These are phyloP conservation scores for Cosmia pyralina DNA, from an alignment of 2,888 invertebrate genomes.

Conservation along the genomic window DNA sequence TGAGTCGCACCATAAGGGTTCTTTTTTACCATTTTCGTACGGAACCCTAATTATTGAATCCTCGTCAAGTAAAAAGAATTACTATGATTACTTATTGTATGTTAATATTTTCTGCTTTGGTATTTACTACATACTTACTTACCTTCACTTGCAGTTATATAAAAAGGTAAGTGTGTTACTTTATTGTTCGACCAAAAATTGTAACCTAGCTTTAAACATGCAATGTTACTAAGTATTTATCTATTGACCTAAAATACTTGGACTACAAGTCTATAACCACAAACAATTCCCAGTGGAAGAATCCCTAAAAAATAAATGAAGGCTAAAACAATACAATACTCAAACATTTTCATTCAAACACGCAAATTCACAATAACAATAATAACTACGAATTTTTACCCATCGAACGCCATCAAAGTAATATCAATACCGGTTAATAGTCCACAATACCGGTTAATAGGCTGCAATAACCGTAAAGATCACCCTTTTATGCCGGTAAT, in stretches of 20 bases:
- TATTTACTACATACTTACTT: not conserved
- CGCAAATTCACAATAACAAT: conserved; percentile 58
- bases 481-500: conserved; percentile 70
- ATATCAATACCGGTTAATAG: conserved; percentile 68
- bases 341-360: conserved; percentile 34
- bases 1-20: no score
- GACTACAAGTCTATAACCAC: not conserved
- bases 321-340: conserved; percentile 20
- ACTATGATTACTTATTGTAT: not conserved
- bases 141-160: not conserved
- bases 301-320: conserved; percentile 6
- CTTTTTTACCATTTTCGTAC: no score
- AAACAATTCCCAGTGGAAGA: conserved; percentile 1
- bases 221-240: not conserved
- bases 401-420: conserved; percentile 61
- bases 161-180: not conserved
- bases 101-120: not conserved
- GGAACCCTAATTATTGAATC: not conserved
- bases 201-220: not conserved
- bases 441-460: conserved; percentile 67
- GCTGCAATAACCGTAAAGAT: conserved; percentile 70
- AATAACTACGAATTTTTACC: conserved; percentile 55
- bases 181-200: not conserved
- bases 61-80: not conserved
- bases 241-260: not conserved